These are phyloP conservation scores for Vanessa atalanta DNA, from an alignment of 1,140 invertebrate genomes.

Conservation along the genomic window DNA sequence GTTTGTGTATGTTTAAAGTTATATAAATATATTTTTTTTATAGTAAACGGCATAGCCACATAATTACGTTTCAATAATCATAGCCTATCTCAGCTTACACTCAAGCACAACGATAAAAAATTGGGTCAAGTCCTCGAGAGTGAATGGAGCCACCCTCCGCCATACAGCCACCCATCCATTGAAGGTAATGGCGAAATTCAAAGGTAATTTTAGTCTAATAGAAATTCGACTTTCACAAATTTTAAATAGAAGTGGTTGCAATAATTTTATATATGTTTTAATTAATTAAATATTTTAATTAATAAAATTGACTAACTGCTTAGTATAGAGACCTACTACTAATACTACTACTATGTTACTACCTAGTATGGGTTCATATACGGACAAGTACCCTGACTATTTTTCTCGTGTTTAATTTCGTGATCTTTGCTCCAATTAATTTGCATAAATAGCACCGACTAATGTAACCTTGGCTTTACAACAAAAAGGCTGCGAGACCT, in stretches of 20 bases:
- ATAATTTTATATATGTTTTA: not conserved
- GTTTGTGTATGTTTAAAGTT: too few species aligned
- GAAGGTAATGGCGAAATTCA: constrained; percentile 23
- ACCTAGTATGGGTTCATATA: too few species aligned
- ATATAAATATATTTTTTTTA: not conserved
- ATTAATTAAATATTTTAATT: not conserved
- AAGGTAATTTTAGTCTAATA: constrained; percentile 14
- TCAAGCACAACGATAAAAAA: constrained; percentile 14
- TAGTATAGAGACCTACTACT: too few species aligned
- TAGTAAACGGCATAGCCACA: not conserved
- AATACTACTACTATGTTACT: too few species aligned
- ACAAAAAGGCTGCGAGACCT: too few species aligned
- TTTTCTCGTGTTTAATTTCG: too few species aligned
- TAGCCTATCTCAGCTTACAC: not conserved
- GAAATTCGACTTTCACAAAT: not conserved
- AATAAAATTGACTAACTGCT: too few species aligned
- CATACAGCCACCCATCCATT: constrained; percentile 20
- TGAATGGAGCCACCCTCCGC: constrained; percentile 18
- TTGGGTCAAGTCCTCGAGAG: constrained; percentile 22
- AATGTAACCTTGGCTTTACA: too few species aligned
- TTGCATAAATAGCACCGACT: too few species aligned
- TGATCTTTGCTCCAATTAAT: too few species aligned
- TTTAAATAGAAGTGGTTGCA: constrained; percentile 20
- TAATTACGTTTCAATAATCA: constrained; percentile 1
- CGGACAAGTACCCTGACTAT: too few species aligned